phyloP scores from a whole-genome alignment of 1,140 invertebrate species.

The Pissodes strobi region DNA sequence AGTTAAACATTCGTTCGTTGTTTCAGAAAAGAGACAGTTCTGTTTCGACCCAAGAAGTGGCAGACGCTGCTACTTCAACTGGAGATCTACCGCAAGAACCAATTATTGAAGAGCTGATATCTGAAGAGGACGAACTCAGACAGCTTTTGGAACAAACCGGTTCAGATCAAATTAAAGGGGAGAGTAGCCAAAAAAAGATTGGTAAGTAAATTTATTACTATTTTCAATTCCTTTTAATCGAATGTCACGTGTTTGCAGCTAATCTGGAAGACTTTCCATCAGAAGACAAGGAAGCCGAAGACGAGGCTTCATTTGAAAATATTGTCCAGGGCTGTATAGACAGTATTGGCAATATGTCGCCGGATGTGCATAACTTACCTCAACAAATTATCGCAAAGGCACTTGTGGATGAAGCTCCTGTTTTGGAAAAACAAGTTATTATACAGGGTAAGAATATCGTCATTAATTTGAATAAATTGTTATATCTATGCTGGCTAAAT shows the following conservation, averaged over 20 bases:
- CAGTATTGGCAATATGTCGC: conserved; percentile 12
- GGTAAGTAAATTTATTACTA: not conserved
- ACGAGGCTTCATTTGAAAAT: conserved; percentile 13
- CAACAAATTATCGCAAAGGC: not conserved
- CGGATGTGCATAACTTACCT: not conserved
- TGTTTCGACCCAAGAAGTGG: not conserved
- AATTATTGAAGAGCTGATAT: too few species aligned
- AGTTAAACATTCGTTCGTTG: too few species aligned
- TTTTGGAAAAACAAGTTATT: conserved; percentile 9
- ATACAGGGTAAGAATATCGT: not conserved
- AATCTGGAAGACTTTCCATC: not conserved
- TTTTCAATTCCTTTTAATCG: not conserved
- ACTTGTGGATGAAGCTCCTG: not conserved
- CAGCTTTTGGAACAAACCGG: conserved; percentile 15
- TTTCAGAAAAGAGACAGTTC: not conserved
- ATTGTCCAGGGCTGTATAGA: conserved; percentile 17
- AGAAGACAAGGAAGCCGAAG: conserved; percentile 7
- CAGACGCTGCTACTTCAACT: not conserved
- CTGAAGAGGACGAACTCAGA: conserved; percentile 13
- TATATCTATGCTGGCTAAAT: too few species aligned
- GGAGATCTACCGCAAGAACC: too few species aligned
- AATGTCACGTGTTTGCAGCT: not conserved
- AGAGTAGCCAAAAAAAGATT: not conserved
- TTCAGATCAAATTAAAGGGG: not conserved
- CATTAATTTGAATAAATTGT: too few species aligned